phyloP scores from a whole-genome alignment of 2,888 invertebrate species.

The Cryptocephalus primarius region DNA sequence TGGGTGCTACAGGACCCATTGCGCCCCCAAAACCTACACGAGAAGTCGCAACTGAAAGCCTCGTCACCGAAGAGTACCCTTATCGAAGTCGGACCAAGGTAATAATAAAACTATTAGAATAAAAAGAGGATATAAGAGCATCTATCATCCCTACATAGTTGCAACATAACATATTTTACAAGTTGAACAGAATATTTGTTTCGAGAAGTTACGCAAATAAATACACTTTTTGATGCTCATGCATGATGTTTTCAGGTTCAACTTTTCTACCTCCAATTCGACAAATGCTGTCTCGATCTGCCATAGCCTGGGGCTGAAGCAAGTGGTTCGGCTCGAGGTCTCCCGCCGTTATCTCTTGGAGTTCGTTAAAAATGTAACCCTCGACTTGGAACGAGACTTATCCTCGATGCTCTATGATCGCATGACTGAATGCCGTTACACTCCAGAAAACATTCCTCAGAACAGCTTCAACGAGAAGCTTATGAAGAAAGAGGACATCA shows the following conservation, averaged over 20 bases:
- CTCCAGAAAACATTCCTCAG: slow-evolving; percentile 49
- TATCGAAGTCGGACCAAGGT: slow-evolving; percentile 82
- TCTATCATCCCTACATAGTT: too few relatives aligned
- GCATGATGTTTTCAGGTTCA: slow-evolving; percentile 40
- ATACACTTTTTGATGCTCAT: too few relatives aligned
- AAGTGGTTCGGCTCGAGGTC: slow-evolving; percentile 71
- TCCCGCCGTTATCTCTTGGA: slow-evolving; percentile 65
- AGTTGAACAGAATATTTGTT: too few relatives aligned
- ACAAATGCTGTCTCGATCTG: slow-evolving; percentile 95
- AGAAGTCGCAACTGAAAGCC: slow-evolving; percentile 40
- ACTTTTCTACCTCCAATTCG: slow-evolving; percentile 91
- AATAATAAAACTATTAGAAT: too few relatives aligned
- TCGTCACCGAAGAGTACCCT: slow-evolving; percentile 38
- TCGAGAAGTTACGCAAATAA: too few relatives aligned
- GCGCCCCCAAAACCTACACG: slow-evolving; percentile 46
- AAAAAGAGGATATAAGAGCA: too few relatives aligned
- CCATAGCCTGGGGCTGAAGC: slow-evolving; percentile 64
- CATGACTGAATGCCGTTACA: slow-evolving; percentile 89
- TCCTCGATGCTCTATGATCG: slow-evolving; percentile 68
- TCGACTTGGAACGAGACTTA: slow-evolving; percentile 38
- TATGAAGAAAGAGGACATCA: slow-evolving; percentile 60
- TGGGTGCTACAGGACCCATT: slow-evolving; percentile 74
- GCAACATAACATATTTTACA: too few relatives aligned
- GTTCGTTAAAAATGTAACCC: slow-evolving; percentile 35
- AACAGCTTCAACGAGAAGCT: slow-evolving; percentile 57